phyloP scores from a whole-genome alignment of 37 sponge, comb jelly and placozoan genomes.

The Bolinopsis microptera region DNA sequence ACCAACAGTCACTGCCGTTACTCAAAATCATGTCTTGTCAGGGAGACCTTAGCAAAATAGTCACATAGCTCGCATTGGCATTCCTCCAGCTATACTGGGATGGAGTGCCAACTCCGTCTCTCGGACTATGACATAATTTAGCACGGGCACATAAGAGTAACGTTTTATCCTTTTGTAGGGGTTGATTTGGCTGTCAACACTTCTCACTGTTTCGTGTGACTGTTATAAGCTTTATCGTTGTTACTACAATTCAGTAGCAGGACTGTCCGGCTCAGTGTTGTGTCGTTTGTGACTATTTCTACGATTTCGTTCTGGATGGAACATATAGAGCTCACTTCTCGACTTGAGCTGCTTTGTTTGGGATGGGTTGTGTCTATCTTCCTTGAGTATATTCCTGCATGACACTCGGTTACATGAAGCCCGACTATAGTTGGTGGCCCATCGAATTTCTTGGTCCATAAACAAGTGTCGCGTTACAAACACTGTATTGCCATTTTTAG shows the following conservation, averaged over 20 bases:
- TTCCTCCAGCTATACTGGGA: not conserved
- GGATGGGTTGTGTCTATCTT: no score
- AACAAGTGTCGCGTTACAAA: no score
- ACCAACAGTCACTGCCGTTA: not conserved
- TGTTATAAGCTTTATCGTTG: not conserved
- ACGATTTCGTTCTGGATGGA: no score
- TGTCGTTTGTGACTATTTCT: not conserved
- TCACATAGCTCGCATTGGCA: no score
- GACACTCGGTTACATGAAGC: no score
- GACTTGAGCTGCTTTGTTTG: no score
- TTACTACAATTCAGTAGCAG: not conserved
- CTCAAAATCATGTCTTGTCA: not conserved
- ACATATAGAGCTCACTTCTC: no score
- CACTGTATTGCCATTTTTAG: no score
- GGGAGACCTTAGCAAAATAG: no score
- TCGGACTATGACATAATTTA: not conserved
- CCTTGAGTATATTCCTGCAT: no score
- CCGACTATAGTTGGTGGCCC: no score
- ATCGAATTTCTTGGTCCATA: no score
- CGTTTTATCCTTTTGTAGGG: not conserved
- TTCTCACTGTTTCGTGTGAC: not conserved
- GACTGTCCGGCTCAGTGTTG: not conserved
- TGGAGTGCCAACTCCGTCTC: not conserved
- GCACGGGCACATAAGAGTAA: not conserved
- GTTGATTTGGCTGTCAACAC: not conserved